A percentile compares a stretch with the other conserved stretches of the same genome.
Evolutionary conservation across 2,113 vertebrate species (phyloP).

Genomic region (Neodontobutis hainanensis): DNA sequence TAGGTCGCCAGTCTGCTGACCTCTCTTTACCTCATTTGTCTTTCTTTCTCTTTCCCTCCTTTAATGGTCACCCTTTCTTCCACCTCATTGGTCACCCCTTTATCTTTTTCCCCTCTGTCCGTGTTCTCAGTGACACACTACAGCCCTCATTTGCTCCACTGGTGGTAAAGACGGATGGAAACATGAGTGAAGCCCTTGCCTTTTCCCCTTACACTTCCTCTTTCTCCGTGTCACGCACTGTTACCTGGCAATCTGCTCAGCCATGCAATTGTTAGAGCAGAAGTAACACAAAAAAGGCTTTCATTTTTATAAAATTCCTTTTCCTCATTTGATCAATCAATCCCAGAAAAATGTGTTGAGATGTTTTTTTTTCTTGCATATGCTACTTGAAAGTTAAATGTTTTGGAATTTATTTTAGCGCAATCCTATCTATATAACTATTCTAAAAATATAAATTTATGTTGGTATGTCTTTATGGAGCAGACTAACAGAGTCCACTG

Average conservation of each 20-base stretch:
- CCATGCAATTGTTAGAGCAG: slow-evolving; percentile 51
- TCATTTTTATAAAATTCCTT: slow-evolving; percentile 56
- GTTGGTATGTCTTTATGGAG: too few relatives aligned
- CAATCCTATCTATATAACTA: too few relatives aligned
- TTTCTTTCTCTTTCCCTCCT: neutral
- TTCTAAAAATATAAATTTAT: too few relatives aligned
- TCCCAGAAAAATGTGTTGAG: slow-evolving; percentile 14
- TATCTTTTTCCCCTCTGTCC: slow-evolving; percentile 10
- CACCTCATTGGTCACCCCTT: slow-evolving; percentile 15
- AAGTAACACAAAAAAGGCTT: slow-evolving; percentile 70
- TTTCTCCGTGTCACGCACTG: slow-evolving; percentile 24
- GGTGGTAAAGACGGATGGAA: slow-evolving; percentile 50
- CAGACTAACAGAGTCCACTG: too few relatives aligned
- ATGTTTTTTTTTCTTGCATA: slow-evolving; percentile 11
- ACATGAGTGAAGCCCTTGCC: neutral
- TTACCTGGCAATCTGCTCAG: slow-evolving; percentile 57
- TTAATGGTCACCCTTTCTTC: neutral
- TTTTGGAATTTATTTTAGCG: neutral
- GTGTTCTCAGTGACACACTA: slow-evolving; percentile 41
- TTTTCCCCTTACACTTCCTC: neutral
- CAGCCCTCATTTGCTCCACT: slow-evolving; percentile 42
- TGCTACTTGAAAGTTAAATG: slow-evolving; percentile 18
- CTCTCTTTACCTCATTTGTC: slow-evolving; percentile 10
- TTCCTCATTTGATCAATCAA: slow-evolving; percentile 33
- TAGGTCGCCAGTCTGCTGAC: neutral